Evolutionary conservation across 1,140 invertebrate genomes (phyloP), one percentile per base, ranked within the genome.

Genomic region (Aphelenchoides fujianensis): DNA sequence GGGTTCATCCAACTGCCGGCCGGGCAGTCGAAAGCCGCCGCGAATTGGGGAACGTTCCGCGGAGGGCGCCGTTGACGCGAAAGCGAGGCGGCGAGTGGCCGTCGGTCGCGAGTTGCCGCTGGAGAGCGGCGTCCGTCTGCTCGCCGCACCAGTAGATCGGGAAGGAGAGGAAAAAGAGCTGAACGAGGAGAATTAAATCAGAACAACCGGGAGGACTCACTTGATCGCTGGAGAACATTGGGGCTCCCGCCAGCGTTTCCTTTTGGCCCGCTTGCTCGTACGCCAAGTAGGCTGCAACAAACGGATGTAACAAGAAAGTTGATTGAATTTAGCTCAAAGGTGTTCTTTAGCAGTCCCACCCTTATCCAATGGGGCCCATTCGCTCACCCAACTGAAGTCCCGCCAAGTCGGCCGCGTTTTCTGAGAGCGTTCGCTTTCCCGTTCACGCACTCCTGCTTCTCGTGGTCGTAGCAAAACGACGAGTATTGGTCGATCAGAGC

Each of bases 381-480:
- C n/a, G n/a, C n/a, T n/a, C n/a, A n/a, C n/a, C n/a, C n/a, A n/a
- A n/a, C 16, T 89, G 87, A 0, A 91, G 73, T 31, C 88, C 88
- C 68, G 87, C 88, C 78, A 88, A 88, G 77, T 88, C 88, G 19
- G 88, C 88, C 69, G 88, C 88, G 74, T 88, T 88, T 78, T 88
- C 88, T 30, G 86, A 84, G 62, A 54, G 28, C 19, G 63, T 66
- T 16, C n/a, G n/a, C 2, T 59, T 1, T 66, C 28, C 63, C 63
- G 30, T 66, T 34, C n/a, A 66, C 63, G 62, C 27, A 66, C 23
- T 16, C 16, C n/a, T n/a, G n/a, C 27, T 12, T 54, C 2, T 1
- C 30, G 19, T 41, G 35, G 7, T 23, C 12, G 19, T 54, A 41
- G 16, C 69, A n/a, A 66, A 30, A 66, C 12, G 7, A 19, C 28